Percentiles rank a stretch among this genome's conserved stretches.
phyloP scores from a whole-genome alignment of 2,888 invertebrate genomes.

The Coecobrya sp. region DNA sequence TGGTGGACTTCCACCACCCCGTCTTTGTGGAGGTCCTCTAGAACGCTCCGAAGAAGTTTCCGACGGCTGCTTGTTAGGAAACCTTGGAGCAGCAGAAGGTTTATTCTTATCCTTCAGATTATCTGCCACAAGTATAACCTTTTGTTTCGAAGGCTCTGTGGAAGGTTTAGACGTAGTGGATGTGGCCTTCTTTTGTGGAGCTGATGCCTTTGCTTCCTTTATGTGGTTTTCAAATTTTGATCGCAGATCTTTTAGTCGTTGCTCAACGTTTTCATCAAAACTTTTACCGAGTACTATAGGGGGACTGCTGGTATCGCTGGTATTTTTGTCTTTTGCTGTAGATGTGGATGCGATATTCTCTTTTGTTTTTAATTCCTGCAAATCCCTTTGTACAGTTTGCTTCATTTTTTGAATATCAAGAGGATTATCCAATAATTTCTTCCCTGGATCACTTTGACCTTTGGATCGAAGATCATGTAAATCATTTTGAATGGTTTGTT shows the following conservation, averaged over 20 bases:
- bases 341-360: neutral
- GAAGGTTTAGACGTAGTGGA: neutral
- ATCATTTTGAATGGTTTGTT: conserved; percentile 58
- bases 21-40: neutral
- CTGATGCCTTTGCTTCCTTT: neutral
- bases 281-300: neutral
- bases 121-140: neutral
- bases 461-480: conserved; percentile 19
- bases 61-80: neutral
- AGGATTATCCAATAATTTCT: conserved; percentile 22
- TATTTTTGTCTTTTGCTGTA: conserved; percentile 15
- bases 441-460: neutral
- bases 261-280: conserved; percentile 42
- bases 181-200: neutral
- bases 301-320: neutral
- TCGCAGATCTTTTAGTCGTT: conserved; percentile 39
- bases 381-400: conserved; percentile 55
- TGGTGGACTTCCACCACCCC: neutral
- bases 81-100: neutral
- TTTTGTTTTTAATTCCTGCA: conserved; percentile 22
- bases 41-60: neutral
- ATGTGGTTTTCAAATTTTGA: conserved; percentile 52
- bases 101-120: conserved; percentile 24
- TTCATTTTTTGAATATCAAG: conserved; percentile 60
- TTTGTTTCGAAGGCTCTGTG: neutral